Evolutionary conservation across 2,113 vertebrate genomes (phyloP), one percentile per base, ranked within the genome.

Genomic region (Mormoops blainvillei): DNA sequence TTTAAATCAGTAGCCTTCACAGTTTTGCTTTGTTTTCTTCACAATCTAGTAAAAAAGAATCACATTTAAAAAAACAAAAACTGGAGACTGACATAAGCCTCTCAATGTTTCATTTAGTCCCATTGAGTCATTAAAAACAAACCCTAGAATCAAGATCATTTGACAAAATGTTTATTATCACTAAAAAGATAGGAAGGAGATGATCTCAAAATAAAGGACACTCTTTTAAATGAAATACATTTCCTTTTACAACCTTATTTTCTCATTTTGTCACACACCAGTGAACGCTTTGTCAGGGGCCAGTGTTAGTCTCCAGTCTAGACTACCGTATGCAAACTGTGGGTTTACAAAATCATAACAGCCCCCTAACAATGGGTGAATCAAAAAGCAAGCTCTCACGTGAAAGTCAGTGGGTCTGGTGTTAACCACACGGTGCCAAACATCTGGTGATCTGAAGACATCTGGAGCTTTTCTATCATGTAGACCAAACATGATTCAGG

Each of bases 401-500:
- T 63, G 61, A 71, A 87, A 84, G 71, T 48, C 56, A 61, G 58
- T 41, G 4, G 41, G 71, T 38, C 92, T 70, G 19, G 56, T 65
- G 68, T 81, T 67, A 87, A 85, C 61, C 22, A 73, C 31, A 82
- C 67, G 78, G 58, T 3, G 38, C 73, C 85, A 97, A 96, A 97
- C 96, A 97, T 94, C 92, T 98, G 95, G 97, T 48, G 77, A 93
- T 71, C 11, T 85, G 45, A 85, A 92, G 94, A 96, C 97, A 96
- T 96, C 96, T 96, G 96, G 94, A 90, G 41, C 67, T 96, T 96
- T 96, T 94, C 77, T 76, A 74, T 82, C 85, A 88, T 83, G 92
- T 89, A 98, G 92, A 96, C 95, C 94, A 97, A 97, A 98, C 94
- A 97, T 41, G 94, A 96, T 91, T 95, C 96, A 95, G 96, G 96